Conservation (phyloP, 2,888 invertebrate genomes). For the Ecliptopera silaceata region DNA sequence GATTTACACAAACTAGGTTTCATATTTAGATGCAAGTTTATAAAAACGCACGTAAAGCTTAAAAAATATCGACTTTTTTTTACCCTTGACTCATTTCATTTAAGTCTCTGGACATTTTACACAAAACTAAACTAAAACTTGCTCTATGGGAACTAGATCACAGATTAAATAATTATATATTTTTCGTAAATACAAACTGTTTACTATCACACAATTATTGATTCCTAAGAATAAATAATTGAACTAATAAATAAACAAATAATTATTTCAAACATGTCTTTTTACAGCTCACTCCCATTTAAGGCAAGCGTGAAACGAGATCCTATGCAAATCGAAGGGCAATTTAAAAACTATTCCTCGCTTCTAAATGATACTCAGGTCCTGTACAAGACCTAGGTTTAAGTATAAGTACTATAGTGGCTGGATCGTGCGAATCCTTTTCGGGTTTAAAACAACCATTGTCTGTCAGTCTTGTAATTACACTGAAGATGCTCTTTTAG, state of each 20-base stretch:
- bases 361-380: conserved; percentile 13
- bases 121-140: too few relatives aligned
- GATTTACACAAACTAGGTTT: too few relatives aligned
- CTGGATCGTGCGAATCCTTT: conserved; percentile 17
- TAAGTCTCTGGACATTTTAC: too few relatives aligned
- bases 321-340: conserved; percentile 21
- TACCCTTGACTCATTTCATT: too few relatives aligned
- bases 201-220: too few relatives aligned
- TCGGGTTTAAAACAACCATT: conserved; percentile 4
- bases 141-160: too few relatives aligned
- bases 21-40: too few relatives aligned
- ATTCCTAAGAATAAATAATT: neutral
- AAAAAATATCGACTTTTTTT: too few relatives aligned
- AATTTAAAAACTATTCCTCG: conserved; percentile 24
- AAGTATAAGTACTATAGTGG: neutral
- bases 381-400: neutral
- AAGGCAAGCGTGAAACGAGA: conserved; percentile 23
- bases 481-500: neutral
- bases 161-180: too few relatives aligned
- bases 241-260: neutral
- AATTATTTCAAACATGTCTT: conserved; percentile 2
- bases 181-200: too few relatives aligned
- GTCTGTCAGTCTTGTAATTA: conserved; percentile 15
- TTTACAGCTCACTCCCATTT: conserved; percentile 15
- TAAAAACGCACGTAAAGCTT: too few relatives aligned